Evolutionary conservation across 2,113 vertebrate genomes (phyloP).

Genomic region (Cromileptes altivelis): DNA sequence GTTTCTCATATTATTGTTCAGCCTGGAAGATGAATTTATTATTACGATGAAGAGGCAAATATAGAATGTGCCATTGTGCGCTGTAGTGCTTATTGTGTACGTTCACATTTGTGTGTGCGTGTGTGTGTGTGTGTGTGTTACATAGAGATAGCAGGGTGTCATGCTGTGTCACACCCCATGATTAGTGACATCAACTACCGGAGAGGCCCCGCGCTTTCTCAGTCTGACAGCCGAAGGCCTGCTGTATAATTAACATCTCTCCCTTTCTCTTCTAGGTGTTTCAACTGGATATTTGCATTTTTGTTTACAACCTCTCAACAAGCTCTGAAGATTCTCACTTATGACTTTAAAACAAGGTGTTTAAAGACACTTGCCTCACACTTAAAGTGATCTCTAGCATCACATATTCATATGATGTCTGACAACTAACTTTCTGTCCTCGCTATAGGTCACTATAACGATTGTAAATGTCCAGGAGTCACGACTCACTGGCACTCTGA

Average conservation of each 20-base stretch:
- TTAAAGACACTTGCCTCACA: neutral
- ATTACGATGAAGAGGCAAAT: conserved; percentile 60
- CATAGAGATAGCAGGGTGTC: conserved; percentile 68
- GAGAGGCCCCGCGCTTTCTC: conserved; percentile 55
- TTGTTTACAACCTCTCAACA: conserved; percentile 18
- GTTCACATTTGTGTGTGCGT: conserved; percentile 9
- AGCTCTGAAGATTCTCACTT: neutral
- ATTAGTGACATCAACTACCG: conserved; percentile 72
- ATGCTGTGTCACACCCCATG: conserved; percentile 72
- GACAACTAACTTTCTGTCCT: neutral
- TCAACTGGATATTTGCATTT: conserved; percentile 3
- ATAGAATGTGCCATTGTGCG: conserved; percentile 50
- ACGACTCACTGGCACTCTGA: neutral
- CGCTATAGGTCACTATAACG: neutral
- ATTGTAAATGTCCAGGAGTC: neutral
- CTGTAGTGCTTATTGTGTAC: neutral
- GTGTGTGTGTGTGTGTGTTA: conserved; percentile 41
- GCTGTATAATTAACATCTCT: conserved; percentile 70
- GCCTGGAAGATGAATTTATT: conserved; percentile 33
- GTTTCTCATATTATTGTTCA: conserved; percentile 48
- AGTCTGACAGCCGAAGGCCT: conserved; percentile 51
- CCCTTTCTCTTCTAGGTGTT: conserved; percentile 26
- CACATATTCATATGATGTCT: neutral
- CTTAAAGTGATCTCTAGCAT: neutral
- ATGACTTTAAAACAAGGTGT: neutral